A percentile compares a stretch with the other conserved stretches of the same genome.
Conservation (phyloP, 1,140 invertebrate species). For the Apis florea region DNA sequence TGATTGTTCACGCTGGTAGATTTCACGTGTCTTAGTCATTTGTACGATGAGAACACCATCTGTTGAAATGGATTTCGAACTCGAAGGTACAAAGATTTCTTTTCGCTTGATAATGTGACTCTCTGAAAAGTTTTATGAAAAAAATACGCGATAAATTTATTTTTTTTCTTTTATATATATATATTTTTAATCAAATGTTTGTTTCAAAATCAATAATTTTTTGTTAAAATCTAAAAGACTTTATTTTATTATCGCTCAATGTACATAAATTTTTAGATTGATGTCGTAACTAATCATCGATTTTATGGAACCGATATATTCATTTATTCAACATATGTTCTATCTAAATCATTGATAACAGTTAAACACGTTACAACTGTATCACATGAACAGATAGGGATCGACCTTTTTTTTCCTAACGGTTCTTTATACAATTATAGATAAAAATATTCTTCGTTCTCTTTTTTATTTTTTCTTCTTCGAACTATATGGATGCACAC, state of each 20-base stretch:
- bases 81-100: too few relatives aligned
- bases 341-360: conserved; percentile 12
- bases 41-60: conserved; percentile 14
- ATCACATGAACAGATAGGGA: background rate
- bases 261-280: background rate
- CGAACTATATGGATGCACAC: too few relatives aligned
- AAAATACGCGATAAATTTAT: background rate
- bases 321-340: background rate
- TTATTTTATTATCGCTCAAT: background rate
- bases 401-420: background rate
- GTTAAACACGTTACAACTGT: background rate
- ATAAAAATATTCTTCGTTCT: background rate
- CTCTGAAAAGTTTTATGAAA: background rate
- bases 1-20: background rate
- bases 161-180: background rate
- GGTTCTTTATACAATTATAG: background rate
- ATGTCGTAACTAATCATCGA: background rate
- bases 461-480: background rate
- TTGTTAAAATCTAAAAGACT: too few relatives aligned
- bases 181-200: background rate
- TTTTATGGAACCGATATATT: conserved; percentile 9
- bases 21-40: background rate
- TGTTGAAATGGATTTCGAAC: background rate
- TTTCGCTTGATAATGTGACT: conserved; percentile 16
- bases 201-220: too few relatives aligned